Percentiles rank a stretch among this genome's conserved stretches.
These are phyloP conservation scores for Hippopotamus amphibius DNA, from an alignment of 2,113 vertebrate genomes.

Conservation along the genomic window DNA sequence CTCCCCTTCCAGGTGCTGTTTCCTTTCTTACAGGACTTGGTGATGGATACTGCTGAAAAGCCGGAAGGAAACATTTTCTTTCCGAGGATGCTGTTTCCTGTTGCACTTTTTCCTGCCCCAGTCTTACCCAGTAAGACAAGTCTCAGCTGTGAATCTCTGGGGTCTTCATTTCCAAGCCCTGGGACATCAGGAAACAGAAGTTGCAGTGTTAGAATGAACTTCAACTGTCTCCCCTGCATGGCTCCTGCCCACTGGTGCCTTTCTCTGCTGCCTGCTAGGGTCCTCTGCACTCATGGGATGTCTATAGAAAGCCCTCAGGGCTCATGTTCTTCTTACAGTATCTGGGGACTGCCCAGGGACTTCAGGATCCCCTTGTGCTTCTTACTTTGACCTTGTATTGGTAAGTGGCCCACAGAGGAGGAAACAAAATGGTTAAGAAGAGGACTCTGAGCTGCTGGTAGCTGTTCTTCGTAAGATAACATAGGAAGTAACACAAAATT, in stretches of 20 bases:
- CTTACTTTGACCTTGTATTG: background rate
- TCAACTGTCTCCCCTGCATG: accelerated
- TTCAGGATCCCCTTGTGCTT: background rate
- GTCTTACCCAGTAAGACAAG: slow-evolving; percentile 72
- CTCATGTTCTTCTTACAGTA: background rate
- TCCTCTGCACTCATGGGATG: background rate
- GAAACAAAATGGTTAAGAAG: background rate
- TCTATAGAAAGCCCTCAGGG: no score
- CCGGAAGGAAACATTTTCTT: slow-evolving; percentile 67
- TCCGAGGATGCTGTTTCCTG: slow-evolving; percentile 70
- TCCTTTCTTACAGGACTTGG: slow-evolving; percentile 75
- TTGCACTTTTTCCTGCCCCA: slow-evolving; percentile 63
- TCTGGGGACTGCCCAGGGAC: background rate
- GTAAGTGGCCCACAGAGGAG: background rate
- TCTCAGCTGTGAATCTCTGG: background rate
- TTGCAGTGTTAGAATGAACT: background rate
- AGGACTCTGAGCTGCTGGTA: background rate
- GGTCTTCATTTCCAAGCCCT: background rate
- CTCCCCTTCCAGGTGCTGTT: background rate
- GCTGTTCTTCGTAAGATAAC: background rate
- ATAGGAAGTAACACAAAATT: background rate
- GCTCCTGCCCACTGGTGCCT: accelerated
- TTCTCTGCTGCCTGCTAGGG: accelerated
- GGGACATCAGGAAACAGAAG: slow-evolving; percentile 1
- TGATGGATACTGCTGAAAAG: slow-evolving; percentile 83